Conservation (phyloP, 53 echinoderm and acorn worm species). For the Arbacia lixula region DNA sequence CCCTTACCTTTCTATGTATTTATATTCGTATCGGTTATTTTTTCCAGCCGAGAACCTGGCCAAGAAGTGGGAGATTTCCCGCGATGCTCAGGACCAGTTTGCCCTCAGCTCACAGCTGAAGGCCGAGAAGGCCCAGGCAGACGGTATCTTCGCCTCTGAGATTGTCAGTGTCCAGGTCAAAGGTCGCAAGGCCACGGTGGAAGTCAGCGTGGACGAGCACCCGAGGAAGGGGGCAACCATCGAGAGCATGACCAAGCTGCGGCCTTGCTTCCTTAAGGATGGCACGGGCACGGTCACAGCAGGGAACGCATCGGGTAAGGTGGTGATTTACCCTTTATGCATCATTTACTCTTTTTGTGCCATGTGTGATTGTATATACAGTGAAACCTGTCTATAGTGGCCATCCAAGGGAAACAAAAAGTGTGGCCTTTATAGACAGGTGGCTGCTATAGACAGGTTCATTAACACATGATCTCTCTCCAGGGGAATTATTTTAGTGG, state of each 20-base stretch:
- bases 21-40: too few relatives aligned
- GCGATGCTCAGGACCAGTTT: constrained; percentile 92
- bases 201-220: constrained; percentile 81
- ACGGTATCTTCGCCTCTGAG: constrained; percentile 85
- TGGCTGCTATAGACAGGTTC: too few relatives aligned
- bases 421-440: too few relatives aligned
- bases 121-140: constrained; percentile 80
- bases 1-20: too few relatives aligned
- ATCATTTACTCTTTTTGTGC: too few relatives aligned
- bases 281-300: constrained; percentile 91
- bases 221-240: constrained; percentile 83
- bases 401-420: too few relatives aligned
- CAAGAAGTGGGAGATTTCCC: constrained; percentile 86
- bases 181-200: constrained; percentile 46
- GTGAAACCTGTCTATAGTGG: too few relatives aligned
- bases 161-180: constrained; percentile 81
- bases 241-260: constrained; percentile 83
- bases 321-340: too few relatives aligned
- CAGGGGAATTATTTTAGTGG: too few relatives aligned
- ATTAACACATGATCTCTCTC: too few relatives aligned
- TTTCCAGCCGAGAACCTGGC: constrained; percentile 95
- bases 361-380: too few relatives aligned
- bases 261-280: constrained; percentile 92
- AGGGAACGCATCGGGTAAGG: constrained; percentile 94
- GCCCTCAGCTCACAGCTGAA: constrained; percentile 85